Percentiles rank a stretch among this genome's conserved stretches.
Conservation (phyloP, 2,113 vertebrate species). For the Rattus rattus region DNA sequence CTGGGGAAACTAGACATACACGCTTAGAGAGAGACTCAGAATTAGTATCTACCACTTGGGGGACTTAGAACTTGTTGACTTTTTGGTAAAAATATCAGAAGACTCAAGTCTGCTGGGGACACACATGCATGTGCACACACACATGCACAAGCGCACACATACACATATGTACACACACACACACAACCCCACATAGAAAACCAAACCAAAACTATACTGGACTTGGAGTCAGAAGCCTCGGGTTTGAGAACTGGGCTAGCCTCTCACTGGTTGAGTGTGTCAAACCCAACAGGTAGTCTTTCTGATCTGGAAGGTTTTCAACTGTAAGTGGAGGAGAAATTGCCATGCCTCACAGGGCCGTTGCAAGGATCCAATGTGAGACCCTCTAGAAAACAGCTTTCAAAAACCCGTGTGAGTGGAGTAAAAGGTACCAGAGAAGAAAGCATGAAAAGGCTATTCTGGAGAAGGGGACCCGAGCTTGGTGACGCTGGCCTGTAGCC, state of each 20-base stretch:
- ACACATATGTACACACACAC: neutral
- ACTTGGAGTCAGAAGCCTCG: constrained; percentile 75
- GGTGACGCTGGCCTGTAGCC: neutral
- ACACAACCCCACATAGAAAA: neutral
- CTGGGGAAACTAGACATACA: neutral
- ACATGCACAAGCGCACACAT: neutral
- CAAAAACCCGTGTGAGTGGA: neutral
- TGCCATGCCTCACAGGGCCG: neutral
- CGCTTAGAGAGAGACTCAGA: neutral
- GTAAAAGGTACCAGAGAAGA: neutral
- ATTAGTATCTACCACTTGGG: neutral
- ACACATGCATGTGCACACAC: neutral
- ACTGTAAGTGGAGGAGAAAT: neutral
- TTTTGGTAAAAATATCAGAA: constrained; percentile 33
- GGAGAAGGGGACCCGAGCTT: neutral
- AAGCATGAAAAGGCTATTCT: neutral
- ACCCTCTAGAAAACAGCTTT: neutral
- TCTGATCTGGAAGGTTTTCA: constrained; percentile 5
- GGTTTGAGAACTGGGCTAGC: neutral
- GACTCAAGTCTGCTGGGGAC: neutral
- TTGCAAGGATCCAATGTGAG: neutral
- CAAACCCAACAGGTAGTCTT: neutral
- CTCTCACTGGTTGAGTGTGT: neutral
- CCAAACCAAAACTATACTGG: constrained; percentile 41
- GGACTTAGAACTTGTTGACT: constrained; percentile 34